A percentile compares a stretch with the other conserved stretches of the same genome.
These are phyloP conservation scores for Pterobdella sp. DNA, from an alignment of 2,888 invertebrate species.

Conservation along the genomic window DNA sequence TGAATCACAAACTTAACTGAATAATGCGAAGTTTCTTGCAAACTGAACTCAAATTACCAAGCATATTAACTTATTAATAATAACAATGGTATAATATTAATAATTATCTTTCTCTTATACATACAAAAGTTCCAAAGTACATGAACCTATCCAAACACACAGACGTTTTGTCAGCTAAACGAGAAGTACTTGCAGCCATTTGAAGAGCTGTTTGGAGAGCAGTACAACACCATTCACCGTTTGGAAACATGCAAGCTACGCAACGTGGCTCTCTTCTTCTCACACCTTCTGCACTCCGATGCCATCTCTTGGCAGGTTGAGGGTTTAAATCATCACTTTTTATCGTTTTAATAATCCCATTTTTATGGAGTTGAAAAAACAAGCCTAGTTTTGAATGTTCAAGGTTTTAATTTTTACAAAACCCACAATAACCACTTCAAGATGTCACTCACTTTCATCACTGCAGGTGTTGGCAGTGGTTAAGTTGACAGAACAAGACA, in stretches of 20 bases:
- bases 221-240: slow-evolving; percentile 82
- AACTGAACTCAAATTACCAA: no score
- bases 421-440: no score
- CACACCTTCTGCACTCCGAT: slow-evolving; percentile 88
- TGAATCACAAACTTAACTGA: no score
- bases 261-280: slow-evolving; percentile 93
- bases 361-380: neutral
- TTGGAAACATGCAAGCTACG: slow-evolving; percentile 88
- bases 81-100: no score
- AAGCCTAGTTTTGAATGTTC: no score
- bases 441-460: no score
- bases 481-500: slow-evolving; percentile 88
- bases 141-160: slow-evolving; percentile 40
- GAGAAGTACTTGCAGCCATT: slow-evolving; percentile 84
- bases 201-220: slow-evolving; percentile 86
- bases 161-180: slow-evolving; percentile 82
- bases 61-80: no score
- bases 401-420: no score
- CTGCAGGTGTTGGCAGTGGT: slow-evolving; percentile 73
- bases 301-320: slow-evolving; percentile 81
- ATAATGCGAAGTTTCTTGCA: no score
- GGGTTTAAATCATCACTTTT: neutral
- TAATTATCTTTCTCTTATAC: no score
- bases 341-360: no score
- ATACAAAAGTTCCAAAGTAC: neutral